phyloP scores from a whole-genome alignment of 2,797 vertebrate genomes.

The Varecia variegata region DNA sequence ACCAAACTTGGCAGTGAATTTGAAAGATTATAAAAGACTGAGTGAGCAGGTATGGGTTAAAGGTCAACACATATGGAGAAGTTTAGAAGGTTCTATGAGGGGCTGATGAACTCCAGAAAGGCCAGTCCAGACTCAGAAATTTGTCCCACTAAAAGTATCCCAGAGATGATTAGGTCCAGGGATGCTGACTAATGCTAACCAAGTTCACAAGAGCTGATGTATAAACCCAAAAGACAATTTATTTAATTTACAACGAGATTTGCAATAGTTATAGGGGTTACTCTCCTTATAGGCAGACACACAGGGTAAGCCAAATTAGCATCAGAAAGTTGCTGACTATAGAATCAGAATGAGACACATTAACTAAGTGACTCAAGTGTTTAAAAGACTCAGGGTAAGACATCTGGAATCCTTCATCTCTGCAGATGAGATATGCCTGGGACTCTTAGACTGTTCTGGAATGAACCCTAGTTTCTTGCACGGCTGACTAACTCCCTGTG shows the following conservation, averaged over 20 bases:
- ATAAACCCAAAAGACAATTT: neutral
- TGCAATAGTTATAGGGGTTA: neutral
- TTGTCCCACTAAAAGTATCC: neutral
- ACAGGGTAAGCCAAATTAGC: neutral
- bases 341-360: neutral
- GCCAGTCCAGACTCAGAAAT: neutral
- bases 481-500: neutral
- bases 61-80: neutral
- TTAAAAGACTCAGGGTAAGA: neutral
- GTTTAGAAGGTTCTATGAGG: neutral
- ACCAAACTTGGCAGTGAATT: neutral
- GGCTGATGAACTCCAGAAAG: neutral
- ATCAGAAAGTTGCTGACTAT: neutral
- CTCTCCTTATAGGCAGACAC: neutral
- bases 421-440: neutral
- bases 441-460: neutral
- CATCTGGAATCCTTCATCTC: neutral
- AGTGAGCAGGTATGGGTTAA: neutral
- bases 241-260: slow-evolving; percentile 4
- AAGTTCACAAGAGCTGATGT: neutral
- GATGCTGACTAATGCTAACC: neutral
- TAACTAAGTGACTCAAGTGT: neutral
- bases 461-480: neutral
- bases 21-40: neutral
- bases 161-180: neutral